phyloP scores from a whole-genome alignment of 1,140 invertebrate species.

The Pachyrhynchus sulphureomaculatus region DNA sequence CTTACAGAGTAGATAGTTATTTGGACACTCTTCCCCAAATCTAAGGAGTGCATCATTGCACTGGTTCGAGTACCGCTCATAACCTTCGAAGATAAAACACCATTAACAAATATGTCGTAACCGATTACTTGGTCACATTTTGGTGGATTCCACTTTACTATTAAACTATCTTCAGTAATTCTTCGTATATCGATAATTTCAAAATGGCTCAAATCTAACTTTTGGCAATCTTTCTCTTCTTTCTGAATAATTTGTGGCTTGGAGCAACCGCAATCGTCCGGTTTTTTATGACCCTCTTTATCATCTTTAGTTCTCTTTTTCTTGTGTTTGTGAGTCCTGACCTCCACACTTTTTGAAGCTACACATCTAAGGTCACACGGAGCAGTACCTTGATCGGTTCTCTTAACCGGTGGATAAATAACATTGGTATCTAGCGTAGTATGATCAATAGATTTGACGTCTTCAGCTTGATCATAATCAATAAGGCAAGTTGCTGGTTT shows the following conservation, averaged over 20 bases:
- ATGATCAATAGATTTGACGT: slow-evolving; percentile 21
- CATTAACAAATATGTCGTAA: slow-evolving; percentile 39
- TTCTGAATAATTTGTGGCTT: slow-evolving; percentile 13
- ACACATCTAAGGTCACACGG: neutral
- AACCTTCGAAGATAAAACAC: slow-evolving; percentile 35
- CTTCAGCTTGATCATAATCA: slow-evolving; percentile 34
- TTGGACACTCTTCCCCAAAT: slow-evolving; percentile 30
- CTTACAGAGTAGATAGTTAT: slow-evolving; percentile 38
- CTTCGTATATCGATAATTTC: slow-evolving; percentile 31
- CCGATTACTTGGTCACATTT: slow-evolving; percentile 25
- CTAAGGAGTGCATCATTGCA: slow-evolving; percentile 38
- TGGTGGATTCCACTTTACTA: slow-evolving; percentile 38
- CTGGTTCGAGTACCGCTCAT: slow-evolving; percentile 37
- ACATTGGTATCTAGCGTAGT: slow-evolving; percentile 2
- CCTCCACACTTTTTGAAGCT: slow-evolving; percentile 19
- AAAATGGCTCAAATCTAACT: slow-evolving; percentile 22
- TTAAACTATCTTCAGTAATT: slow-evolving; percentile 39
- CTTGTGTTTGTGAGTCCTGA: slow-evolving; percentile 22
- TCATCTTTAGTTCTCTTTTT: slow-evolving; percentile 2
- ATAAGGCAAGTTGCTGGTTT: neutral
- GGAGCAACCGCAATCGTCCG: slow-evolving; percentile 10
- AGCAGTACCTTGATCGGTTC: neutral
- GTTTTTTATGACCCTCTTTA: neutral
- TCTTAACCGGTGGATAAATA: slow-evolving; percentile 2
- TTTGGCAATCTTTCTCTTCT: slow-evolving; percentile 20